Conservation (phyloP, 2,888 invertebrate species). For the Cephus nigrinus region DNA sequence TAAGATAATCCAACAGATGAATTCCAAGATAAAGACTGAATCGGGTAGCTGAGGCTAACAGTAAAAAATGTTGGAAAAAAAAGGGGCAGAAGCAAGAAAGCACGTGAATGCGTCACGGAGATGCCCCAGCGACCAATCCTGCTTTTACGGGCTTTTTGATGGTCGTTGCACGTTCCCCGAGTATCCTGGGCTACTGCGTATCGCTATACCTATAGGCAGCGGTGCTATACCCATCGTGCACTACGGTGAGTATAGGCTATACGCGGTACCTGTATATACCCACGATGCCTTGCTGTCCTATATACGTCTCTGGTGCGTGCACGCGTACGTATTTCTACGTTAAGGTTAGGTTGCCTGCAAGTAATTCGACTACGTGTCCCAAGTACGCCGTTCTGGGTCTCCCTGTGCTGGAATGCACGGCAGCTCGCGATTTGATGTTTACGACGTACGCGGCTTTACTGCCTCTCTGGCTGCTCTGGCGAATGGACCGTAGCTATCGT, state of each 20-base stretch:
- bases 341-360: background rate
- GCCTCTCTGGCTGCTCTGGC: slow-evolving; percentile 9
- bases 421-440: slow-evolving; percentile 32
- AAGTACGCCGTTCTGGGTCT: background rate
- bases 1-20: background rate
- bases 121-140: slow-evolving; percentile 36
- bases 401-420: background rate
- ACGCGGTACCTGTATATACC: background rate
- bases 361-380: background rate
- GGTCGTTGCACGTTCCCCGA: slow-evolving; percentile 11
- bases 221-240: background rate
- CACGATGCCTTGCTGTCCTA: background rate
- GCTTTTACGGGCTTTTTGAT: slow-evolving; percentile 31
- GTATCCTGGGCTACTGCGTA: background rate
- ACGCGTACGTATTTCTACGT: background rate
- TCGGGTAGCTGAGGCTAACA: background rate
- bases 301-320: background rate
- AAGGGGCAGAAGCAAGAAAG: background rate
- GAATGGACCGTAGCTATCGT: background rate
- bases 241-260: background rate
- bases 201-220: background rate
- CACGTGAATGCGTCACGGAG: slow-evolving; percentile 22
- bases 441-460: slow-evolving; percentile 31
- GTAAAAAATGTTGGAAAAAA: background rate
- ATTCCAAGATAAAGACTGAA: background rate